Conservation (phyloP, 1,140 invertebrate genomes). For the Artemia franciscana region DNA sequence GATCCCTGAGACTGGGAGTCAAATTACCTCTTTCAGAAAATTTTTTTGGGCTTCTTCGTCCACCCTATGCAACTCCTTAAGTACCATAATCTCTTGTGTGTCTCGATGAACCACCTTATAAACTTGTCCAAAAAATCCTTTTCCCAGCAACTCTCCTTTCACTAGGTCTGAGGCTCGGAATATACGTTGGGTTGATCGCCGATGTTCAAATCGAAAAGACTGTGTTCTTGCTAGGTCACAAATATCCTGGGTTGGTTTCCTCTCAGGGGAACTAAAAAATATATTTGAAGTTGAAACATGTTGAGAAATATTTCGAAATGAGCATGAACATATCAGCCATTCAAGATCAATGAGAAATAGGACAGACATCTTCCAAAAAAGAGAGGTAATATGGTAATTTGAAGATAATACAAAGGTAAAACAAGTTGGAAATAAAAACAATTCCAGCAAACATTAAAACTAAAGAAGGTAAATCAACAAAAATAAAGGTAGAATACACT, state of each 20-base stretch:
- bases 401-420: too few species aligned
- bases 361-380: too few species aligned
- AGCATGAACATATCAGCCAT: too few species aligned
- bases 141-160: conserved; percentile 65
- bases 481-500: too few species aligned
- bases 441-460: too few species aligned
- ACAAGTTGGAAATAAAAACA: too few species aligned
- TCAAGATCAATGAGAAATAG: too few species aligned
- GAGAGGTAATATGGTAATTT: too few species aligned
- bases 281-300: too few species aligned
- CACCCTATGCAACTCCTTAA: conserved; percentile 76
- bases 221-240: conserved; percentile 58
- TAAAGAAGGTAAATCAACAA: too few species aligned
- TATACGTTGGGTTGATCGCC: conserved; percentile 41
- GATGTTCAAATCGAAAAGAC: conserved; percentile 51
- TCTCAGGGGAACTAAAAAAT: conserved; percentile 2
- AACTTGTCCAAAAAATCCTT: conserved; percentile 69
- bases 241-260: conserved; percentile 12
- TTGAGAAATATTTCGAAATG: too few species aligned
- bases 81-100: conserved; percentile 77
- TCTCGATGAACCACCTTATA: conserved; percentile 70
- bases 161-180: conserved; percentile 72
- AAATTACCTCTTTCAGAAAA: conserved; percentile 65
- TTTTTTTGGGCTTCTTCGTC: conserved; percentile 82
- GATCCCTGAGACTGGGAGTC: neutral